Conservation (phyloP, 2,888 invertebrate species). For the Criorhina ranunculi region DNA sequence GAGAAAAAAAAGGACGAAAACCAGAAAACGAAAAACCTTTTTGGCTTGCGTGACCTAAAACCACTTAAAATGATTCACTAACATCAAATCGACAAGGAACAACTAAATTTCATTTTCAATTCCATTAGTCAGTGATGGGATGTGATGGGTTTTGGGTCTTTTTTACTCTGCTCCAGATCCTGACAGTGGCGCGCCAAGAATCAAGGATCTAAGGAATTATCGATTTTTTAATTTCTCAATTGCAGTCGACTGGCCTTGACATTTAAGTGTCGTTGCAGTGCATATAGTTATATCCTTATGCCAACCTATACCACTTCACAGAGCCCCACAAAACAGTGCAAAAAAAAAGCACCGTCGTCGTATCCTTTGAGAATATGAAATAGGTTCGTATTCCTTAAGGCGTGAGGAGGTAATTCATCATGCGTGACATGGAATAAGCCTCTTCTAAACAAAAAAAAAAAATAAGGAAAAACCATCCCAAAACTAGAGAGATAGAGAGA, state of each 20-base stretch:
- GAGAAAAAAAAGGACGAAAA: not conserved
- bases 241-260: slow-evolving; percentile 64
- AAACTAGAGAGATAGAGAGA: too few relatives aligned
- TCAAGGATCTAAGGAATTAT: slow-evolving; percentile 45
- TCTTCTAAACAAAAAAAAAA: not conserved
- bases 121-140: slow-evolving; percentile 54
- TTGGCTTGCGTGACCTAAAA: slow-evolving; percentile 60
- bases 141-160: slow-evolving; percentile 16
- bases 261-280: slow-evolving; percentile 44
- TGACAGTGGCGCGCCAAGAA: not conserved
- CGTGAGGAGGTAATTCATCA: slow-evolving; percentile 22
- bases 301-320: slow-evolving; percentile 39
- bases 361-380: slow-evolving; percentile 41
- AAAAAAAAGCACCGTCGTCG: slow-evolving; percentile 2
- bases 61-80: slow-evolving; percentile 51
- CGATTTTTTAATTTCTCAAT: slow-evolving; percentile 59
- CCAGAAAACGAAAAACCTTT: slow-evolving; percentile 18
- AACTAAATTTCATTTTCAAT: slow-evolving; percentile 35
- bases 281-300: slow-evolving; percentile 33
- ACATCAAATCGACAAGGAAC: slow-evolving; percentile 28
- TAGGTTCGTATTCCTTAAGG: slow-evolving; percentile 16
- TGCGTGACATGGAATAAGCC: slow-evolving; percentile 24
- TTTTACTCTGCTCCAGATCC: slow-evolving; percentile 11
- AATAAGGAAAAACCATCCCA: not conserved
- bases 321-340: not conserved